phyloP scores from a whole-genome alignment of 1,140 invertebrate species.

The Hycleus cichorii region DNA sequence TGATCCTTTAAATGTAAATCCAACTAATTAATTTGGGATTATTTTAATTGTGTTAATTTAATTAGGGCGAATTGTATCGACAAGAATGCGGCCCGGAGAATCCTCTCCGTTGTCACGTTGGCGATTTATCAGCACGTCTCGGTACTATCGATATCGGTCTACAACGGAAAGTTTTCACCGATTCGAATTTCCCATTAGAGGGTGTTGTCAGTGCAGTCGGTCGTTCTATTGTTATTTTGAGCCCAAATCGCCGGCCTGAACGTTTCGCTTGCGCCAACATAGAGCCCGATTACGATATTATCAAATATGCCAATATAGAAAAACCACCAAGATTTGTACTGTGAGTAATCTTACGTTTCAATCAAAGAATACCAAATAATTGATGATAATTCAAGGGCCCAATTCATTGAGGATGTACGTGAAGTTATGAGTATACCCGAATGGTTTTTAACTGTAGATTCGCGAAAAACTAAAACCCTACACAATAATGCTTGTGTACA shows the following conservation, averaged over 20 bases:
- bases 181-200: conserved; percentile 82
- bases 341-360: conserved; percentile 50
- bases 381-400: conserved; percentile 50
- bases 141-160: conserved; percentile 78
- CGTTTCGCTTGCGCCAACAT: conserved; percentile 87
- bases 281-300: conserved; percentile 80
- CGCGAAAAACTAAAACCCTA: conserved; percentile 66
- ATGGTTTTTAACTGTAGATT: conserved; percentile 84
- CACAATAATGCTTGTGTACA: conserved; percentile 79
- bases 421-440: conserved; percentile 77
- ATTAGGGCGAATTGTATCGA: conserved; percentile 71
- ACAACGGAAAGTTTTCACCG: conserved; percentile 69
- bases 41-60: background rate
- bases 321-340: conserved; percentile 81
- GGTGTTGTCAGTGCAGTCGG: conserved; percentile 69
- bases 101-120: conserved; percentile 86
- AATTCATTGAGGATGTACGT: conserved; percentile 78
- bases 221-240: conserved; percentile 78
- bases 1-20: conserved; percentile 72
- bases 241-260: conserved; percentile 59
- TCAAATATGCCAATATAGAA: conserved; percentile 82
- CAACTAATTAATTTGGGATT: background rate
- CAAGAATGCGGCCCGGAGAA: conserved; percentile 81
- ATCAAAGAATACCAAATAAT: background rate
- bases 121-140: conserved; percentile 78